Conservation (phyloP, 1,140 invertebrate species). For the Eumeta japonica region DNA sequence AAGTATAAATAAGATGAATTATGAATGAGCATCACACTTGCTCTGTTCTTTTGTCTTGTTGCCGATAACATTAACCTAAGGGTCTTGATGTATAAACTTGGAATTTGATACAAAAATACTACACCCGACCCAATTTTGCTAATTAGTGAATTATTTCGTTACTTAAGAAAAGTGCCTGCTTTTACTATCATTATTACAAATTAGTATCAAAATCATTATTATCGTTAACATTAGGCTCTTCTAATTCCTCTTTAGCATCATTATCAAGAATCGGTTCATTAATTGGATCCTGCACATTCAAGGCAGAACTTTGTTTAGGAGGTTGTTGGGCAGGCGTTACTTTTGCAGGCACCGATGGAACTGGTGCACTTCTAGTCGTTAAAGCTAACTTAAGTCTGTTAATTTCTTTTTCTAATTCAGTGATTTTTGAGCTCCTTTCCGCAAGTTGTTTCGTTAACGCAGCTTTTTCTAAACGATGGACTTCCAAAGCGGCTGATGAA, state of each 20-base stretch:
- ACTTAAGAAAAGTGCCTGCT: no score
- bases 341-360: conserved; percentile 17
- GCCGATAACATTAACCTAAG: no score
- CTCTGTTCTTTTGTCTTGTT: no score
- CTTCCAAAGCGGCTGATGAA: conserved; percentile 38
- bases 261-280: conserved; percentile 43
- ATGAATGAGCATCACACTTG: no score
- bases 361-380: conserved; percentile 34
- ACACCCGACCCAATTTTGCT: no score
- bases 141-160: no score
- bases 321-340: conserved; percentile 42
- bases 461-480: conserved; percentile 39
- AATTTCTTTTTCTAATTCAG: conserved; percentile 40
- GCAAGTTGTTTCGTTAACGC: conserved; percentile 33
- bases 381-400: conserved; percentile 30
- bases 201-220: conserved; percentile 34
- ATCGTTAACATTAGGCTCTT: conserved; percentile 44
- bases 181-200: no score
- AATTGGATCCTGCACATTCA: conserved; percentile 33
- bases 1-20: no score
- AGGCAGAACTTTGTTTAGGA: conserved; percentile 36
- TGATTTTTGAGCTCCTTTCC: conserved; percentile 38
- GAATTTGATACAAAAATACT: no score
- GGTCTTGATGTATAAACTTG: no score
- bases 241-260: conserved; percentile 48